Conservation (phyloP, 2,113 vertebrate species). For the Chamaea fasciata region DNA sequence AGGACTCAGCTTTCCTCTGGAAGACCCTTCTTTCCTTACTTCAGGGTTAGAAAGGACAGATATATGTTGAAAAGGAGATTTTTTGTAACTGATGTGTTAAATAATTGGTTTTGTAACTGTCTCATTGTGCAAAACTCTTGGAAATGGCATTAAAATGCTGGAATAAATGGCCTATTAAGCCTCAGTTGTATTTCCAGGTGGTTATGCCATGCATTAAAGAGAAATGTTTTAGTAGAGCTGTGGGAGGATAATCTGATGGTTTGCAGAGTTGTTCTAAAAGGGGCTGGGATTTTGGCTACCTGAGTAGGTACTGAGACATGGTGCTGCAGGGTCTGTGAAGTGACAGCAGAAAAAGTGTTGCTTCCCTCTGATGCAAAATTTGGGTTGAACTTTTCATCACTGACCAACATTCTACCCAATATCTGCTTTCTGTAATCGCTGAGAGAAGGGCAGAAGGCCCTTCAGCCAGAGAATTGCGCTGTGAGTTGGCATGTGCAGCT, state of each 20-base stretch:
- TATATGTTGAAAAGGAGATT: background rate
- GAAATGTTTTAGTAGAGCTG: background rate
- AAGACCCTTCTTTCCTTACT: background rate
- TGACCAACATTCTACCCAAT: background rate
- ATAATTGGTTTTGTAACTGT: background rate
- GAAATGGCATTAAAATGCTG: background rate
- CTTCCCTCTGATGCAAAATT: background rate
- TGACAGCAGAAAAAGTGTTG: background rate
- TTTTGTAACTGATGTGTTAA: background rate
- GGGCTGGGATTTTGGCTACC: background rate
- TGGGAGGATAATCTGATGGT: background rate
- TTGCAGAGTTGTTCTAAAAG: background rate
- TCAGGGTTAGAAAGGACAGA: background rate
- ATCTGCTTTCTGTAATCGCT: background rate
- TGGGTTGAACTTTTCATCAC: background rate
- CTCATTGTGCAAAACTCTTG: background rate
- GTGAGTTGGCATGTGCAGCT: accelerated
- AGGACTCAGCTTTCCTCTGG: background rate
- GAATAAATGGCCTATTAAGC: background rate
- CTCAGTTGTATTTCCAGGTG: background rate
- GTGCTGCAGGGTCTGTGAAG: background rate
- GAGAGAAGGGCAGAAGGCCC: background rate
- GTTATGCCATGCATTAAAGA: background rate
- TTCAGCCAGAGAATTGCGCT: background rate
- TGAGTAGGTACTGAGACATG: background rate